These are phyloP conservation scores for Halcyon chelicuti DNA, from an alignment of 2,797 vertebrate genomes.

Conservation along the genomic window DNA sequence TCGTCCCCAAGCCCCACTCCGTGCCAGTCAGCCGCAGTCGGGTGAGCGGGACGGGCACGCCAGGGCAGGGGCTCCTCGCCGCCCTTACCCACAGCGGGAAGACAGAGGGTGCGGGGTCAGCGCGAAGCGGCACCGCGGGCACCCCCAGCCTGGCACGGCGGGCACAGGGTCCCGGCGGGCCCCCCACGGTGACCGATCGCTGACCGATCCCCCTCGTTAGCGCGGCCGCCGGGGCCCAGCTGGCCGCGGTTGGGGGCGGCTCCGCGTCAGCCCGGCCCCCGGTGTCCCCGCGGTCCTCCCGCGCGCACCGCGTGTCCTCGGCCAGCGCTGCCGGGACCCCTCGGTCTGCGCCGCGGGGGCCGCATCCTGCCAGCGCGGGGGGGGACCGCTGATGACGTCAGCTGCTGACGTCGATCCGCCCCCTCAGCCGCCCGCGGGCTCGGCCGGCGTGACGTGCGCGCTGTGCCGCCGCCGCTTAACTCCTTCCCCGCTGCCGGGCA, in stretches of 20 bases:
- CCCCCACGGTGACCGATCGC: background rate
- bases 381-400: constrained; percentile 20
- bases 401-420: constrained; percentile 52
- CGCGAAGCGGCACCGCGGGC: accelerated
- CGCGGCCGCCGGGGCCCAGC: background rate
- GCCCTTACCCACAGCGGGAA: background rate
- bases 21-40: background rate
- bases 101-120: accelerated
- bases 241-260: background rate
- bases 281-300: background rate
- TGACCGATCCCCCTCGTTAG: background rate
- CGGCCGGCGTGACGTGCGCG: constrained; percentile 8
- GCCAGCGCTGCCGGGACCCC: background rate
- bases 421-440: constrained; percentile 42
- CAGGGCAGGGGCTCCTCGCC: background rate
- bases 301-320: background rate
- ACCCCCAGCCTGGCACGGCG: background rate
- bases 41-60: background rate
- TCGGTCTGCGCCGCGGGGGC: background rate
- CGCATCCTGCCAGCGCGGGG: background rate
- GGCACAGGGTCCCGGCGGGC: too few relatives aligned
- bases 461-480: background rate
- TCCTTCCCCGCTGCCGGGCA: background rate
- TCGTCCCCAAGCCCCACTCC: background rate
- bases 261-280: background rate